Conservation (phyloP, 2,797 vertebrate genomes). For the Saxicola maurus region DNA sequence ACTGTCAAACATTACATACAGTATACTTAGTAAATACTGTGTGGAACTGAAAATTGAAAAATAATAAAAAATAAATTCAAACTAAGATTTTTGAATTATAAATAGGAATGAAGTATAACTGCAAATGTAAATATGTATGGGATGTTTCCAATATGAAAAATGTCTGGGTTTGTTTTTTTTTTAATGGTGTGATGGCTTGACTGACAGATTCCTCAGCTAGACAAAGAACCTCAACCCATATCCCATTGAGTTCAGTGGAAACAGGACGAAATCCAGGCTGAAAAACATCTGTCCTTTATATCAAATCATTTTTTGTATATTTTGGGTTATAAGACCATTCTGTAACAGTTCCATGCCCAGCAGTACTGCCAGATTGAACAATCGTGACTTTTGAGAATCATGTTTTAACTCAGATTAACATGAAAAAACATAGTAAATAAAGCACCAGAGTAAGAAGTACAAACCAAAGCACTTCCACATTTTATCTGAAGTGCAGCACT, state of each 20-base stretch:
- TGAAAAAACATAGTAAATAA: background rate
- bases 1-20: background rate
- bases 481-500: background rate
- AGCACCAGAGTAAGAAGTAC: background rate
- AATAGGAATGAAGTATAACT: background rate
- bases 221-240: constrained; percentile 35
- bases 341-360: background rate
- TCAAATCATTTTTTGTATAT: background rate
- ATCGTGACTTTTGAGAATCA: background rate
- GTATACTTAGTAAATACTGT: background rate
- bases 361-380: background rate
- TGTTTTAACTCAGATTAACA: background rate
- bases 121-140: background rate
- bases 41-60: constrained; percentile 1
- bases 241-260: constrained; percentile 39
- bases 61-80: background rate
- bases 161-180: background rate
- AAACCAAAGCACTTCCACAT: background rate
- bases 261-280: constrained; percentile 9
- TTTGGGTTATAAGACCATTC: background rate
- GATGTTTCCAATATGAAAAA: constrained; percentile 35
- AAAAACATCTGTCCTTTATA: constrained; percentile 52
- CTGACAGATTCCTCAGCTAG: constrained; percentile 50
- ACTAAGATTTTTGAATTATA: background rate
- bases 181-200: constrained; percentile 30